Base-by-base conservation (phyloP, 2,113 vertebrate genomes). In the Pachycephala philippinensis region DNA sequence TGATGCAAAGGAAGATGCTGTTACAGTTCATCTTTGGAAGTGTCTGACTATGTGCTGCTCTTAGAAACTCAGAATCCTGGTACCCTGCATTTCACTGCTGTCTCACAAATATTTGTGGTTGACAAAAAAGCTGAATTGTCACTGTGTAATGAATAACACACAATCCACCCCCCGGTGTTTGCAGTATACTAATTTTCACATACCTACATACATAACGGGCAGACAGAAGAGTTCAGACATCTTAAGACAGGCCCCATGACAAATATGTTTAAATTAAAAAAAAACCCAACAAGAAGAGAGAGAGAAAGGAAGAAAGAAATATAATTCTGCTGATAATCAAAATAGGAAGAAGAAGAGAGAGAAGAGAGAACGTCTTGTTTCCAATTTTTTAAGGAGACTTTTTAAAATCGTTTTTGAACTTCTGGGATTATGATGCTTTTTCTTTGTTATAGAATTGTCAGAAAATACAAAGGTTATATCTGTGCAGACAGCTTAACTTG, bases 381-480 rank as follows among this genome's bases (percentile, higher is more conserved):
- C 61, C 68, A 1, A 0, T n/a, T 70, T 76, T 85, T 89, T 64
- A 86, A 85, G 71, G 66, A 59, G 86, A 63, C 56, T 61, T 66
- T 77, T 47, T 70, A 26, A 12, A n/a, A 50, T 1, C 1, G 5
- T 44, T 84, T 95, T 89, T 89, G 28, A 89, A 89, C 49, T 92
- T 84, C 50, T 64, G 72, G 59, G 77, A 94, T 95, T 94, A 87
- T 4, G 11, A 31, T 92, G 65, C 19, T 28, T 93, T 93, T 95
- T 77, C 90, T 92, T 96, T 89, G 20, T 70, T 80, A 26, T 8
- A 47, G 90, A 96, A 49, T 64, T 93, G 80, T 95, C 89, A 95
- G 63, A 89, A 95, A 81, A 95, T 63, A 71, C 60, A 84, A 95
- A 60, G 56, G 71, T 92, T 95, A 7, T 90, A 69, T 94, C 92